These are phyloP conservation scores for Bradypodion pumilum DNA, from an alignment of 2,797 vertebrate genomes.

Conservation along the genomic window DNA sequence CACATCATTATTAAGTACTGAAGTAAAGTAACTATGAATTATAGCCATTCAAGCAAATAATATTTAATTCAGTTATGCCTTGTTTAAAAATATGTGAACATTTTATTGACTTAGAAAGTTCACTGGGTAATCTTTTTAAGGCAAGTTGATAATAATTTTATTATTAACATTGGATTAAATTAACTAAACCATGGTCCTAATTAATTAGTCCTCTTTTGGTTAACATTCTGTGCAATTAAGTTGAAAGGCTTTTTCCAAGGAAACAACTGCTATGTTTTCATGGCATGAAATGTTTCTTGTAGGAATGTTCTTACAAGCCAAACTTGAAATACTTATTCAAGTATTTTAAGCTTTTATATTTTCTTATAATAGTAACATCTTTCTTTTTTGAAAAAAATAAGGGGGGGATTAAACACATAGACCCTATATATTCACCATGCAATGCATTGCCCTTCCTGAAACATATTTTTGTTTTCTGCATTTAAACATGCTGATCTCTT, in stretches of 20 bases:
- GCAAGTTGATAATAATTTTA: conserved; percentile 48
- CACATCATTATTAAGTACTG: conserved; percentile 19
- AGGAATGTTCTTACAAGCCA: conserved; percentile 62
- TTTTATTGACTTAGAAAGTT: conserved; percentile 44
- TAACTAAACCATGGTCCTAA: conserved; percentile 66
- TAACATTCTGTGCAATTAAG: conserved; percentile 62
- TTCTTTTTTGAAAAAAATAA: neutral
- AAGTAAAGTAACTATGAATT: neutral
- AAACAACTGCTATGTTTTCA: conserved; percentile 70
- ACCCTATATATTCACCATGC: neutral
- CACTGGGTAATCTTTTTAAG: conserved; percentile 27
- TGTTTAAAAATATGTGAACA: conserved; percentile 47
- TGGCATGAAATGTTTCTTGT: conserved; percentile 62
- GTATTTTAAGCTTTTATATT: conserved; percentile 19
- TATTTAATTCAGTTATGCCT: neutral
- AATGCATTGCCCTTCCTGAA: neutral
- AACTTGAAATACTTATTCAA: conserved; percentile 42
- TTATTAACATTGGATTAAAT: conserved; percentile 70
- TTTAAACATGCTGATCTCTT: neutral
- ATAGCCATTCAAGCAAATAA: neutral
- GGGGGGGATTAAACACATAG: neutral
- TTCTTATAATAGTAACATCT: neutral
- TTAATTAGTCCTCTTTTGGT: conserved; percentile 67
- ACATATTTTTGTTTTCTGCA: neutral
- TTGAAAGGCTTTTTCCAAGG: conserved; percentile 81